phyloP scores from a whole-genome alignment of 2,113 vertebrate species.

The Notothenia coriiceps region DNA sequence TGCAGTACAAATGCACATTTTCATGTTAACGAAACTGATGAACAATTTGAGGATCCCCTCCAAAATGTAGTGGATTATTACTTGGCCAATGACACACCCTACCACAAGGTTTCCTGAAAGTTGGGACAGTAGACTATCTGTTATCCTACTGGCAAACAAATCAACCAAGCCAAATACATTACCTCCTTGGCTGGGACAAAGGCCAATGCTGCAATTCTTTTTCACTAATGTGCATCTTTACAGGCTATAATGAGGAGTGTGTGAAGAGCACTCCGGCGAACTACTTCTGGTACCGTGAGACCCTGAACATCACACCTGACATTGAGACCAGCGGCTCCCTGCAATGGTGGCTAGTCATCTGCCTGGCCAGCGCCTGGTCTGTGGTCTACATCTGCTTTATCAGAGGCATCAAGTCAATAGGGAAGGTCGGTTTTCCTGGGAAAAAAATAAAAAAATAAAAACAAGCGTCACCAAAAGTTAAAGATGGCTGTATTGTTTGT shows the following conservation, averaged over 20 bases:
- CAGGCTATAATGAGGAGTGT: constrained; percentile 88
- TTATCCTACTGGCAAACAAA: too few species aligned
- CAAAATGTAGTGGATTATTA: too few species aligned
- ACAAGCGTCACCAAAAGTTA: too few species aligned
- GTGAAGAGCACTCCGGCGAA: constrained; percentile 86
- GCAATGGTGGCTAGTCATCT: constrained; percentile 89
- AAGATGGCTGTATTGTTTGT: neutral
- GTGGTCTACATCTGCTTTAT: constrained; percentile 90
- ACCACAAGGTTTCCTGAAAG: too few species aligned
- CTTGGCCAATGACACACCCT: too few species aligned
- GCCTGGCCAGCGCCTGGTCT: constrained; percentile 86
- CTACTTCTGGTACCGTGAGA: constrained; percentile 95
- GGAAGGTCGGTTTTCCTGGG: constrained; percentile 86
- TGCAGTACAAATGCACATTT: too few species aligned
- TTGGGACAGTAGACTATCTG: too few species aligned
- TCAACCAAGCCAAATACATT: too few species aligned
- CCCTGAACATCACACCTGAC: constrained; percentile 88
- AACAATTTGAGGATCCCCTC: too few species aligned
- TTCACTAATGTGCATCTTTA: neutral
- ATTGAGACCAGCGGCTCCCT: constrained; percentile 79
- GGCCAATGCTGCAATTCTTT: too few species aligned
- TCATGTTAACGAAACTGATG: too few species aligned
- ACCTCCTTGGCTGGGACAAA: too few species aligned
- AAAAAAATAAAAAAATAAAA: neutral
- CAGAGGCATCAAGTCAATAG: constrained; percentile 89